A percentile compares a stretch with the other conserved stretches of the same genome.
phyloP scores from a whole-genome alignment of 2,797 vertebrate species.

The Amniataba percoides region DNA sequence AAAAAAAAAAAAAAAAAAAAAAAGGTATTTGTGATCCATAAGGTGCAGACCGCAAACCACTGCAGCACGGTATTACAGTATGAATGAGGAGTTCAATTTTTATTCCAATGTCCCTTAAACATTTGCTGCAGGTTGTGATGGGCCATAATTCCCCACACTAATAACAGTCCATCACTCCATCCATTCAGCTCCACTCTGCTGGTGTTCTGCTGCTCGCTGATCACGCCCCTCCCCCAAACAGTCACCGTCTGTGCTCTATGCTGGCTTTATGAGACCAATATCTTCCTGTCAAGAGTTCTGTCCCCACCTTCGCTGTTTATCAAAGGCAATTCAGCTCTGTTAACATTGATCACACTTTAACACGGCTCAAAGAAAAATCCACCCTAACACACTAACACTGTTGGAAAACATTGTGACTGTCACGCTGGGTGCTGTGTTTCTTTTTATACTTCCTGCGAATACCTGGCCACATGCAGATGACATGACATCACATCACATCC shows the following conservation, averaged over 20 bases:
- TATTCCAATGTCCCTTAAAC: slow-evolving; percentile 71
- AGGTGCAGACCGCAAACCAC: slow-evolving; percentile 93
- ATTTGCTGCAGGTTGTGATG: slow-evolving; percentile 86
- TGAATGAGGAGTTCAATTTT: slow-evolving; percentile 74
- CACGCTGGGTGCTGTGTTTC: background rate
- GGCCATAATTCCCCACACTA: slow-evolving; percentile 84
- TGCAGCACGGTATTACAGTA: slow-evolving; percentile 89
- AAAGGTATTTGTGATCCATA: slow-evolving; percentile 93
- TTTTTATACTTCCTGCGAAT: background rate
- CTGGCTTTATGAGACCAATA: slow-evolving; percentile 73
- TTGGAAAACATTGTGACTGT: background rate
- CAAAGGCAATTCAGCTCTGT: slow-evolving; percentile 4
- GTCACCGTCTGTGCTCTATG: slow-evolving; percentile 54
- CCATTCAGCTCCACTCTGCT: slow-evolving; percentile 80
- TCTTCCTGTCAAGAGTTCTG: slow-evolving; percentile 66
- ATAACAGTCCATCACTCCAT: slow-evolving; percentile 57
- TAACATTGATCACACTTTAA: background rate
- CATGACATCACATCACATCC: slow-evolving; percentile 3
- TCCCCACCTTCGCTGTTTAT: background rate
- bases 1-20: slow-evolving; percentile 62
- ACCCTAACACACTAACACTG: background rate
- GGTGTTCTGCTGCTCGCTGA: slow-evolving; percentile 81
- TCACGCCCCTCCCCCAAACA: slow-evolving; percentile 5
- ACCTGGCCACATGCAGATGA: background rate
- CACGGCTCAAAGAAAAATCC: slow-evolving; percentile 50